Base-by-base conservation (phyloP, 2,113 vertebrate genomes). In the Polypterus senegalus region DNA sequence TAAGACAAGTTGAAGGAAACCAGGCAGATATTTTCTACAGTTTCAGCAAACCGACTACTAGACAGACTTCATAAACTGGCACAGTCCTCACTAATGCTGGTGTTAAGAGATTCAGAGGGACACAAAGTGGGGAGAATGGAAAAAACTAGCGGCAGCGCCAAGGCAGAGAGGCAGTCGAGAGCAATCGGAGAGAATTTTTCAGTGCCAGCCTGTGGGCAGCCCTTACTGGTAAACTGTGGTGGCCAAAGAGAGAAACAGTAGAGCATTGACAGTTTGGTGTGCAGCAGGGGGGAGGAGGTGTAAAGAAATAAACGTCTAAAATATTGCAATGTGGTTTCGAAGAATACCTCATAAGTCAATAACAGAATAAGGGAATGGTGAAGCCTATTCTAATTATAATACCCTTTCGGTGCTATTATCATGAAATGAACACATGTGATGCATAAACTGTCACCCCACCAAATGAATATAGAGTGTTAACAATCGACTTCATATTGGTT, bases 31-130 rank as follows among this genome's bases (percentile, higher is more conserved):
- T 5, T 58, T 57, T 58, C 56, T 58, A 11, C 56, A 58, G 56
- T 58, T 58, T 44, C 4, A 44, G 11, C 27, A 58, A 45, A 58
- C 56, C 45, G 6, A 51, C 49, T 51, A 9, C 49, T 7, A 51
- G 49, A 9, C 49, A 51, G n/a, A 58, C 4, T 58, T 11, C 43
- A 58, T 45, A 45, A 58, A 58, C 56, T 44, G 56, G 27, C 56
- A 58, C 56, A 43, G 8, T 1, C 56, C 8, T 45, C 9, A 4
- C 5, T 58, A 7, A 9, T 58, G 43, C 56, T 43, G 7, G 7
- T 27, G 56, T 58, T 58, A 45, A 58, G 56, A 44, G 56, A 45
- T 27, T 58, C 56, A 55, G 43, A 58, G 56, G 56, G 46, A 9
- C 3, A 4, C 27, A 43, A 3, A 7, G 27, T 6, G 27, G n/a